Base-by-base conservation (phyloP, 1,140 invertebrate species). In the Zaprionus inermis region DNA sequence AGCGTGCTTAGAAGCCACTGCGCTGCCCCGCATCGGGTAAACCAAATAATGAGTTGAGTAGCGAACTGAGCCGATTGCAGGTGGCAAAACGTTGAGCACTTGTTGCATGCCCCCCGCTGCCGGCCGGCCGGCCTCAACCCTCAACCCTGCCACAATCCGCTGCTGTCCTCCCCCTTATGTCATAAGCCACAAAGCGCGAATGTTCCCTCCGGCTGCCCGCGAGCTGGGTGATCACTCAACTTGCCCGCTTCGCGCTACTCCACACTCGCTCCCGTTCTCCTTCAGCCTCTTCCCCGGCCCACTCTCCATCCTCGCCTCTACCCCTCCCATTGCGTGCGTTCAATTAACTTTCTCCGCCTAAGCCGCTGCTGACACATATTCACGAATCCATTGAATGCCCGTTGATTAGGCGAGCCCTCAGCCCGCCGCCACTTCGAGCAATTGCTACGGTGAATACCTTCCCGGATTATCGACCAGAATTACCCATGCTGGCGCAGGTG, bases 381-480 rank as follows among this genome's bases (percentile, higher is more conserved):
- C 38, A 44, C n/a, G n/a, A 44, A 16, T 44, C n/a, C 38, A 44
- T 44, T 44, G 38, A 44, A 44, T 44, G 16, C 38, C 38, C 38
- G 38, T n/a, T 44, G 38, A 44, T 44, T 16, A 44, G 38, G 38
- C 38, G 38, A 44, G n/a, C 38, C 38, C 38, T 44, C 38, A 3
- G 16, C n/a, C 9, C 5, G 38, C 38, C 7, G 38, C 30, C 30
- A 7, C 30, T 5, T 10, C 30, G 1, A 16, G 38, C 38, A 44
- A 44, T 44, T 44, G 38, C 38, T 9, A 1, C 38, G 7, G 9
- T 44, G 38, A 16, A 44, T 16, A 44, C 38, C 38, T 16, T 16
- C 2, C 38, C 38, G 38, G 38, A 44, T 44, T 44, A 44, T 18
- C 38, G n/a, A 1, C n/a, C n/a, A 44, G 38, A 16, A 44, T 44